These are phyloP conservation scores for Mareca strepera DNA, from an alignment of 2,797 vertebrate genomes.

Conservation along the genomic window DNA sequence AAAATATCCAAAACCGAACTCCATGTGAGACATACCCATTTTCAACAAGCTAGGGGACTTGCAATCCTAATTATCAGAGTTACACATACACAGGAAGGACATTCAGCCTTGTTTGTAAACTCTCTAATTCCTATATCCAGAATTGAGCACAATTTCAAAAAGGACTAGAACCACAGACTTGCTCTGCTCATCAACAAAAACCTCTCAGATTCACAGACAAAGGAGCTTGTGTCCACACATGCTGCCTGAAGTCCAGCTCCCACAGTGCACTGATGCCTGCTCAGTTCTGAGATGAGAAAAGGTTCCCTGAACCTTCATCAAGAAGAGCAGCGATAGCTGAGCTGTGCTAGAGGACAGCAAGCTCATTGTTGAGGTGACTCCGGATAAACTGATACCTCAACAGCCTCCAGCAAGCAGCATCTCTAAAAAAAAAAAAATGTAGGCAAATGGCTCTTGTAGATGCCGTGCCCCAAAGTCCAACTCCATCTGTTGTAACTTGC, in stretches of 20 bases:
- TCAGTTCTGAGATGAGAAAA: rapidly evolving
- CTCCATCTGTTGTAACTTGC: constrained; percentile 55
- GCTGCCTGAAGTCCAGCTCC: background rate
- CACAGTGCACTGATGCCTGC: background rate
- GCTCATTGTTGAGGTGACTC: background rate
- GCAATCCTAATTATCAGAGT: rapidly evolving
- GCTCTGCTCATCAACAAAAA: background rate
- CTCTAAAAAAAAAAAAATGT: background rate
- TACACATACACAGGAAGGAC: background rate
- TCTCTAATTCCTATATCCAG: background rate
- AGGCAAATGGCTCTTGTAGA: constrained; percentile 9
- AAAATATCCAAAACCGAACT: background rate
- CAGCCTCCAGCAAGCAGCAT: constrained; percentile 14
- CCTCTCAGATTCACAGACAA: background rate
- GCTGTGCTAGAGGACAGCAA: background rate
- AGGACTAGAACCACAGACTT: background rate
- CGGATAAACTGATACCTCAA: background rate
- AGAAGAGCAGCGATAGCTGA: background rate
- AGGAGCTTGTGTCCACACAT: background rate
- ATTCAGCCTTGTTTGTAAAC: rapidly evolving
- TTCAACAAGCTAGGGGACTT: background rate
- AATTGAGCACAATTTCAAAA: background rate
- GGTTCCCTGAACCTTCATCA: background rate
- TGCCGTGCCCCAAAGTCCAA: background rate
- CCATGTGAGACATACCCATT: background rate